Evolutionary conservation across 2,888 invertebrate species (phyloP).

Genomic region (Leuctra nigra): DNA sequence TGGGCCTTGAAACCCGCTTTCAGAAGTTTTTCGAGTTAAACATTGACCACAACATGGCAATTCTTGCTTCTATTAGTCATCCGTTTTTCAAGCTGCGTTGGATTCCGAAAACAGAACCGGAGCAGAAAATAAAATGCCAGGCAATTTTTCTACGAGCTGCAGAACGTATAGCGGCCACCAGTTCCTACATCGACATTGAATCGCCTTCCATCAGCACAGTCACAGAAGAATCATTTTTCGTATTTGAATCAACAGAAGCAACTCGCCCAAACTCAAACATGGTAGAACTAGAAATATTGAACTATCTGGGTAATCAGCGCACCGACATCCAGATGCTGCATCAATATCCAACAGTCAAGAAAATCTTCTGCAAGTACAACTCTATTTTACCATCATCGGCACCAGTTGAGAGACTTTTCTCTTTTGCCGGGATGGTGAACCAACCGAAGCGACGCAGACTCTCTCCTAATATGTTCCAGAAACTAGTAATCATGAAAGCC

Average conservation of each 20-base stretch:
- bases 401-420: slow-evolving; percentile 18
- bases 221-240: too few species aligned
- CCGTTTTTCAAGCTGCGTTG: not conserved
- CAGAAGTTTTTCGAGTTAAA: not conserved
- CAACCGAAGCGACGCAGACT: not conserved
- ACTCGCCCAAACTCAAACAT: too few species aligned
- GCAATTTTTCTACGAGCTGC: too few species aligned
- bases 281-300: not conserved
- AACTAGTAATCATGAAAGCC: too few species aligned
- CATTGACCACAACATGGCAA: not conserved
- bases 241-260: too few species aligned
- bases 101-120: not conserved
- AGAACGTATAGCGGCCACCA: too few species aligned
- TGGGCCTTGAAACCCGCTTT: not conserved
- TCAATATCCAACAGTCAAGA: slow-evolving; percentile 13
- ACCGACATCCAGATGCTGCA: slow-evolving; percentile 15
- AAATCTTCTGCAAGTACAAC: slow-evolving; percentile 17
- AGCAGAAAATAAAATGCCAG: not conserved
- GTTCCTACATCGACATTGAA: too few species aligned
- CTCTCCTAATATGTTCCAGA: too few species aligned
- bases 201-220: too few species aligned
- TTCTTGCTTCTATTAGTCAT: not conserved
- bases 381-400: slow-evolving; percentile 17
- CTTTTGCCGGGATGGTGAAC: not conserved
- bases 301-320: not conserved